These are phyloP conservation scores for Nemurella pictetii DNA, from an alignment of 2,888 invertebrate genomes.

Conservation along the genomic window DNA sequence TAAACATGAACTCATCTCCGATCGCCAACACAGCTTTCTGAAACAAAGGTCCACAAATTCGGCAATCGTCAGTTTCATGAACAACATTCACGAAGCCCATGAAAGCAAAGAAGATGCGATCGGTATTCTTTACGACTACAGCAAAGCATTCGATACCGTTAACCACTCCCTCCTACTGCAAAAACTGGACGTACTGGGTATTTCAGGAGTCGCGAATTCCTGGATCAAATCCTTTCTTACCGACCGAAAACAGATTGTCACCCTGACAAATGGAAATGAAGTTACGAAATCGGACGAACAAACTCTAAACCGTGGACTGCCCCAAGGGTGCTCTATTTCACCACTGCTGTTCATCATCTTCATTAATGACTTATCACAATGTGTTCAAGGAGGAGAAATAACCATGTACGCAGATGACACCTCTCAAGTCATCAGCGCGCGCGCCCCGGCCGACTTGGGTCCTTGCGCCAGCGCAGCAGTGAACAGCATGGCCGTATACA, in stretches of 20 bases:
- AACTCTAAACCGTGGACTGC: background rate
- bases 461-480: background rate
- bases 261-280: background rate
- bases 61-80: background rate
- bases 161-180: background rate
- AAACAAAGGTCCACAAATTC: background rate
- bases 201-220: background rate
- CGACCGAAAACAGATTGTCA: background rate
- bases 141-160: background rate
- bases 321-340: background rate
- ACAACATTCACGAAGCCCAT: background rate
- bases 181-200: slow-evolving; percentile 1
- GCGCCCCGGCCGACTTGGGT: background rate
- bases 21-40: background rate
- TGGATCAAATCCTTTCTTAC: slow-evolving; percentile 19
- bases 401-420: background rate
- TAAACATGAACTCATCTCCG: background rate
- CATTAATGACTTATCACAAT: background rate
- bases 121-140: background rate
- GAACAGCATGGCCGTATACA: background rate
- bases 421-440: background rate
- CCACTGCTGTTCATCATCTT: background rate
- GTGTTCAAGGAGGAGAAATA: background rate
- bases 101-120: background rate
- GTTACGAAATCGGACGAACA: background rate